These are phyloP conservation scores for Anagyrus pseudococci DNA, from an alignment of 2,888 invertebrate species.

Conservation along the genomic window DNA sequence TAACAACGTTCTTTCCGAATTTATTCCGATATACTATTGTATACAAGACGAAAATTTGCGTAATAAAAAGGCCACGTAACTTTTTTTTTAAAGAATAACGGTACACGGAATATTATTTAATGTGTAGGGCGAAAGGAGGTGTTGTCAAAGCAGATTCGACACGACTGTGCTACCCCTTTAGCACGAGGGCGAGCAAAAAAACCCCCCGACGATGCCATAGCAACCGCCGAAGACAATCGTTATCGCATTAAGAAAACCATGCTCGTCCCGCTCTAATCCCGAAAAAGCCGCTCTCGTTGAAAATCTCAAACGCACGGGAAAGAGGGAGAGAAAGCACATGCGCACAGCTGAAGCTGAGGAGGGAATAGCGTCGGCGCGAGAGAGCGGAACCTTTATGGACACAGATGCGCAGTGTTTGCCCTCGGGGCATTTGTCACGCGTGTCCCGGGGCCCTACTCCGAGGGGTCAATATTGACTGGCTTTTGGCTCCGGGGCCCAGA, in stretches of 20 bases:
- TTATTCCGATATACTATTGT: too few species aligned
- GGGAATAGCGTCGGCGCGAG: too few species aligned
- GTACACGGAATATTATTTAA: too few species aligned
- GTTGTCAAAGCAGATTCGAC: too few species aligned
- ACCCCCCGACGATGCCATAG: constrained; percentile 32
- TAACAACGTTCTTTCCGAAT: too few species aligned
- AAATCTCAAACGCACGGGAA: not conserved
- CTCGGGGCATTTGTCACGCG: constrained; percentile 61
- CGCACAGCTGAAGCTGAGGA: not conserved
- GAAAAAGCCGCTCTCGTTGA: not conserved
- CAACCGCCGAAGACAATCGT: constrained; percentile 25
- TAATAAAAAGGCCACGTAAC: too few species aligned
- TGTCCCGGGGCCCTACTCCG: constrained; percentile 55
- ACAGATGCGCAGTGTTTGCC: constrained; percentile 61
- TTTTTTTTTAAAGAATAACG: too few species aligned
- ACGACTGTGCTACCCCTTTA: too few species aligned
- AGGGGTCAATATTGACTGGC: constrained; percentile 61
- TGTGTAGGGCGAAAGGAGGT: too few species aligned
- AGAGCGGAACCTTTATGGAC: constrained; percentile 50
- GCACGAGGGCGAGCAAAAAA: too few species aligned
- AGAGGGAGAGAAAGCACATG: not conserved
- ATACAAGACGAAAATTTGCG: too few species aligned
- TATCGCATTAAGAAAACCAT: constrained; percentile 17
- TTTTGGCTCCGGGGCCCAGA: constrained; percentile 48
- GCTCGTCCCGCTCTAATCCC: not conserved